Conservation (phyloP, 2,888 invertebrate genomes). For the Ormyrus pomaceus region DNA sequence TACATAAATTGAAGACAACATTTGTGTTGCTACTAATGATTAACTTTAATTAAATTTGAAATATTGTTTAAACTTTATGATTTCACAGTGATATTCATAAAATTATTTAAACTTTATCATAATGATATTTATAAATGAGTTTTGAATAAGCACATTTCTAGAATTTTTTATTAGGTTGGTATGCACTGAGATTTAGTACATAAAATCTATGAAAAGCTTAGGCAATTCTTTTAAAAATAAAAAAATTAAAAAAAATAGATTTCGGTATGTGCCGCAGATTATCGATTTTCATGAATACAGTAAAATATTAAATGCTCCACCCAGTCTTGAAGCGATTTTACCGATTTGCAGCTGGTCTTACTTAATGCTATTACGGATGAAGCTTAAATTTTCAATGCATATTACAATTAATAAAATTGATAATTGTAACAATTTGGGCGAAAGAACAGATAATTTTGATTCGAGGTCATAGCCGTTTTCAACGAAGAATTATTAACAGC, state of each 20-base stretch:
- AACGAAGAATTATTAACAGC: conserved; percentile 45
- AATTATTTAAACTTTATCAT: conserved; percentile 3
- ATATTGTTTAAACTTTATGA: neutral
- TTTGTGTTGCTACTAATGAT: conserved; percentile 14
- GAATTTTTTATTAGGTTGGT: too few relatives aligned
- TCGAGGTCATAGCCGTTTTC: conserved; percentile 37
- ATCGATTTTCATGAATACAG: conserved; percentile 39
- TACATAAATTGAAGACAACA: conserved; percentile 36
- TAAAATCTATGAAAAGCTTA: neutral
- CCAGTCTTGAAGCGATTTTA: conserved; percentile 43
- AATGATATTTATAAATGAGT: neutral
- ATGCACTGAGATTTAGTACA: neutral
- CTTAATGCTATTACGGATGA: conserved; percentile 12
- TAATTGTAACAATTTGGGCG: neutral
- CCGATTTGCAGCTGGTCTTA: conserved; percentile 18
- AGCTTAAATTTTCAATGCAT: conserved; percentile 41
- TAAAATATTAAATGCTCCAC: conserved; percentile 43
- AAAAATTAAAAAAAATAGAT: conserved; percentile 3
- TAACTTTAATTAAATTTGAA: conserved; percentile 10
- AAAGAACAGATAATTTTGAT: conserved; percentile 42
- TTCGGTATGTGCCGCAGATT: neutral
- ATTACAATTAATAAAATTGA: conserved; percentile 17
- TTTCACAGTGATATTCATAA: neutral
- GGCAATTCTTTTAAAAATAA: neutral
- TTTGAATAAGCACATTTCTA: neutral